Evolutionary conservation across 2,113 vertebrate genomes (phyloP), one percentile per base, ranked within the genome.

Genomic region (Dolichallabes microphthalmus): DNA sequence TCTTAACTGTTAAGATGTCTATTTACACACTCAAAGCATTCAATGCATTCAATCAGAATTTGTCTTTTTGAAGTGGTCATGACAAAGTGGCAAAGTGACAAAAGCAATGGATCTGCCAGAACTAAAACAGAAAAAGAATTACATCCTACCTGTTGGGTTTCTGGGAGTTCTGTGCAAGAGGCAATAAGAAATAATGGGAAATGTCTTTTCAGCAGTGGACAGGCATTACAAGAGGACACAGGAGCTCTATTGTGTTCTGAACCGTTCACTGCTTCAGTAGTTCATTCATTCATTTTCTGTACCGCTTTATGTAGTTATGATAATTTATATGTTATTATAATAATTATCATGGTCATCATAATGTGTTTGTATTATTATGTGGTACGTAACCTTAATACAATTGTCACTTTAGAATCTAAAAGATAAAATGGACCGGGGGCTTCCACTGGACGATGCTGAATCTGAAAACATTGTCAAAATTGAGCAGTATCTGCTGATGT

Each of bases 401-500:
- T 15, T 80, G 13, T 78, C 22, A 82, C 69, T 88, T 58, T 82
- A 91, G 78, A 83, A 83, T 55, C 73, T 88, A 17, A 87, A 83
- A 75, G 63, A 71, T 32, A 58, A 80, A 50, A 39, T 87, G 52
- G 83, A 88, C 69, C 79, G 82, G 53, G 64, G 52, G 57, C 52
- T 86, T 22, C 50, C 71, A 55, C 4, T 73, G 19, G 82, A 83
- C 8, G 89, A 90, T 58, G 86, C 87, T 85, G 88, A 86, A 1
- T 83, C 17, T 82, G 89, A 80, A n/a, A 89, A 88, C 25, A 86
- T 89, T 32, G 80, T 86, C 1, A 50, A 92, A 1, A 73, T 93
- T 4, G 55, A 93, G 66, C 39, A 22, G 22, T 85, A 80, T 50
- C 35, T 88, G 63, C 68, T 94, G 87, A 92, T 91, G 87, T 91